Conservation (phyloP, 1,140 invertebrate species). For the Diorhabda elongata region DNA sequence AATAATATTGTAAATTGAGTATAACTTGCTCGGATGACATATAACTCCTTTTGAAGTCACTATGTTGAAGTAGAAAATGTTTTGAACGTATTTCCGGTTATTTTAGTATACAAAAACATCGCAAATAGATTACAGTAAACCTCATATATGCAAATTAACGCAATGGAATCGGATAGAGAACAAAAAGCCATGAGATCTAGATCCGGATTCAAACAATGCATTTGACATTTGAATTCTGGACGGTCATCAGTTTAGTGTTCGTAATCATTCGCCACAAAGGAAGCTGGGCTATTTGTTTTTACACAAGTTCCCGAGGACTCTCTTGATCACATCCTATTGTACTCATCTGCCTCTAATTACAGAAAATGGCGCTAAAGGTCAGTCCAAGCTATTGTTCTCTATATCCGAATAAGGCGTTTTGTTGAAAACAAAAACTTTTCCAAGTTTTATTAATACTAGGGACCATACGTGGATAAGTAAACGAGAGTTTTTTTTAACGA, state of each 20-base stretch:
- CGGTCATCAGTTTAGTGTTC: constrained; percentile 1
- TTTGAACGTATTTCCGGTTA: too few species aligned
- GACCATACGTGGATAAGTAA: too few species aligned
- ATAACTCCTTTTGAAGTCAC: too few species aligned
- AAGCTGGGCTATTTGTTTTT: background rate
- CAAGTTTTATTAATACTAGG: background rate
- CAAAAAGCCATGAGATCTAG: background rate
- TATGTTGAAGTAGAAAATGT: too few species aligned
- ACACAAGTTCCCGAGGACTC: background rate
- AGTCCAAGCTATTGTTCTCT: background rate
- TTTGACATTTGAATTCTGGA: background rate
- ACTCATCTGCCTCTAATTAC: background rate
- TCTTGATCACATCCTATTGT: background rate
- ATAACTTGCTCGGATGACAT: too few species aligned
- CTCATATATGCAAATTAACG: background rate
- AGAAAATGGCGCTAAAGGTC: background rate
- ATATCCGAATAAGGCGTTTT: background rate
- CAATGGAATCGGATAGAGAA: background rate
- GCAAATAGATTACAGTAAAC: background rate
- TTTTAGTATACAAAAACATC: too few species aligned
- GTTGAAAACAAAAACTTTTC: background rate
- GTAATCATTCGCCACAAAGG: constrained; percentile 2
- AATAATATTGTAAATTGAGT: too few species aligned
- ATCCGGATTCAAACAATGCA: background rate
- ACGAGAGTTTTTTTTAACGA: too few species aligned